phyloP scores from a whole-genome alignment of 2,797 vertebrate genomes.

The Aeoliscus strigatus region DNA sequence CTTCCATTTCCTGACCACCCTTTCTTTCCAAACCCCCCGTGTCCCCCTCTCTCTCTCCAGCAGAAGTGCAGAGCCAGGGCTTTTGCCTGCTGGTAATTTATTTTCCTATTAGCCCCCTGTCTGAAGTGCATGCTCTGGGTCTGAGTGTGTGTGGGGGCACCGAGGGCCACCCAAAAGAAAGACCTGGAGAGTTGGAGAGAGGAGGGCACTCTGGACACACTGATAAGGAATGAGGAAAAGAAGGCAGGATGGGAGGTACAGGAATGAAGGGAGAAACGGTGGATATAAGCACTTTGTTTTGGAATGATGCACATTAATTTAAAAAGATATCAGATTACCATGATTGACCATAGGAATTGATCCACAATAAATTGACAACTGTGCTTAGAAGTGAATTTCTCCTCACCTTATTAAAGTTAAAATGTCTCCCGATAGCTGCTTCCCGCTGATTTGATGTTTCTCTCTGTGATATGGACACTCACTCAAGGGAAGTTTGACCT shows the following conservation, averaged over 20 bases:
- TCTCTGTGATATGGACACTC: neutral
- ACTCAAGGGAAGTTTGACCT: constrained; percentile 1
- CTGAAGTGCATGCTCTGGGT: constrained; percentile 73
- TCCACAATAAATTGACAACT: too few species aligned
- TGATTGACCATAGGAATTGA: too few species aligned
- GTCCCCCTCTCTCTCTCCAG: constrained; percentile 47
- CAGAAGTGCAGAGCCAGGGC: constrained; percentile 72
- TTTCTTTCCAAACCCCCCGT: constrained; percentile 9
- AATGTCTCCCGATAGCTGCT: too few species aligned
- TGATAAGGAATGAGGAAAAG: constrained; percentile 53
- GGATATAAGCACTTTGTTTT: too few species aligned
- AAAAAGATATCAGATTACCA: too few species aligned
- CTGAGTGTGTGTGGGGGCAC: constrained; percentile 56
- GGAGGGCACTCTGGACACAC: constrained; percentile 67
- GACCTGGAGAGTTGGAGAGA: constrained; percentile 56
- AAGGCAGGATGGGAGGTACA: constrained; percentile 19
- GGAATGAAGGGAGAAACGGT: constrained; percentile 32
- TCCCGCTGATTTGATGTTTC: too few species aligned
- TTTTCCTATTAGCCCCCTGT: constrained; percentile 77
- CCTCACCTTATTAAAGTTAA: too few species aligned
- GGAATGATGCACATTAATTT: too few species aligned
- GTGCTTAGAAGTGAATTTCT: too few species aligned
- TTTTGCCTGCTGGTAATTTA: constrained; percentile 75
- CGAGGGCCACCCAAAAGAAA: constrained; percentile 69
- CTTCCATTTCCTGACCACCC: constrained; percentile 50